phyloP scores from a whole-genome alignment of 2,113 vertebrate genomes.

The Chionomys nivalis region DNA sequence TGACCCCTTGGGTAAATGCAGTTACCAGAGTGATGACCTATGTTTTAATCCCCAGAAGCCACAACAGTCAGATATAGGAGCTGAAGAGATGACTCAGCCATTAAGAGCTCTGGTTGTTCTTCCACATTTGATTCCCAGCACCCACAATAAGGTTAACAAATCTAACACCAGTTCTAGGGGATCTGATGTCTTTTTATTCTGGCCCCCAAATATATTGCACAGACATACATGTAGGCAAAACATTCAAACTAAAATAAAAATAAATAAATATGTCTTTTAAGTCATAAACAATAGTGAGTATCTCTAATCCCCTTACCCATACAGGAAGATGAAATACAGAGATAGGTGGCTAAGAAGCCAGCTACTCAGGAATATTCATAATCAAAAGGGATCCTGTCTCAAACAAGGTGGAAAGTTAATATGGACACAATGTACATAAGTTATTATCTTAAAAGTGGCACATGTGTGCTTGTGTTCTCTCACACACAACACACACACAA shows the following conservation, averaged over 20 bases:
- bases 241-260: neutral
- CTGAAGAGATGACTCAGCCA: neutral
- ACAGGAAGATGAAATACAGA: neutral
- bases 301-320: neutral
- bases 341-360: neutral
- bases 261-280: neutral
- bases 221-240: neutral
- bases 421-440: neutral
- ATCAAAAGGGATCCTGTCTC: neutral
- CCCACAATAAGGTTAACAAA: neutral
- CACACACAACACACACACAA: neutral
- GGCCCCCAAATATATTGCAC: neutral
- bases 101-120: neutral
- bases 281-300: neutral
- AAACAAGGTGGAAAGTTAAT: neutral
- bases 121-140: neutral
- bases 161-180: neutral
- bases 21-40: neutral
- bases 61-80: neutral
- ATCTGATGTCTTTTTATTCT: neutral
- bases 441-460: neutral
- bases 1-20: neutral
- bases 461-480: neutral
- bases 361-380: neutral
- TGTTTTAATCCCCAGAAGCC: neutral